Conservation (phyloP, 2,113 vertebrate species). For the Ciconia stormi region DNA sequence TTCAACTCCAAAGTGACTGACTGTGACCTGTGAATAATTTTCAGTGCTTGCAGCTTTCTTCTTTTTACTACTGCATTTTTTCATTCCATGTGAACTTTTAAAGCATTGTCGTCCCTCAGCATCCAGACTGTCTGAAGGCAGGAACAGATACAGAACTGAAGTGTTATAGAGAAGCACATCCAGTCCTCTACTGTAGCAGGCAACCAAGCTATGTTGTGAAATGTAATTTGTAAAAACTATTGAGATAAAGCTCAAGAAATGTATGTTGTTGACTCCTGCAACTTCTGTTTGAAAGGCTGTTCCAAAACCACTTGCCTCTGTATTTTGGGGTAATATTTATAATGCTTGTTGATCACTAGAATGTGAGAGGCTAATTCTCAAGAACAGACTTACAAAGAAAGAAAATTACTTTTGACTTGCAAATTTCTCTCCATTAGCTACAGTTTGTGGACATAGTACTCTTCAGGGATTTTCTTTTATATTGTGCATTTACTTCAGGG, state of each 20-base stretch:
- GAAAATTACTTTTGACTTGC: slow-evolving; percentile 63
- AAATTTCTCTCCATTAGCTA: slow-evolving; percentile 45
- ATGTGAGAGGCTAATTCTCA: slow-evolving; percentile 43
- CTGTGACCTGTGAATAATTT: background rate
- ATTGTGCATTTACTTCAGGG: background rate
- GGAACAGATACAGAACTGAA: background rate
- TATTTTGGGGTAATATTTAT: slow-evolving; percentile 52
- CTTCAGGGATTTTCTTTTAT: slow-evolving; percentile 38
- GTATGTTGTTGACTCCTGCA: background rate
- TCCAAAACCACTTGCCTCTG: slow-evolving; percentile 23
- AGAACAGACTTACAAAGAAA: slow-evolving; percentile 44
- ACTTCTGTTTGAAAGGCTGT: slow-evolving; percentile 28
- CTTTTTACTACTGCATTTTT: background rate
- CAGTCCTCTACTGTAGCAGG: background rate
- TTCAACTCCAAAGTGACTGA: background rate
- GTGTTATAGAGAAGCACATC: background rate
- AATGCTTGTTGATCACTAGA: slow-evolving; percentile 46
- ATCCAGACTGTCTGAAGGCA: background rate
- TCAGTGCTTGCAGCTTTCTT: background rate
- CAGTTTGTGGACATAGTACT: slow-evolving; percentile 21
- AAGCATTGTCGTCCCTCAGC: background rate
- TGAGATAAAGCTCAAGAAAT: slow-evolving; percentile 11
- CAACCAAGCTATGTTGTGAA: background rate
- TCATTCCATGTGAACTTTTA: background rate
- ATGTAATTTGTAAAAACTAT: background rate